Evolutionary conservation across 2,797 vertebrate genomes (phyloP).

Genomic region (Danio jaintianensis): DNA sequence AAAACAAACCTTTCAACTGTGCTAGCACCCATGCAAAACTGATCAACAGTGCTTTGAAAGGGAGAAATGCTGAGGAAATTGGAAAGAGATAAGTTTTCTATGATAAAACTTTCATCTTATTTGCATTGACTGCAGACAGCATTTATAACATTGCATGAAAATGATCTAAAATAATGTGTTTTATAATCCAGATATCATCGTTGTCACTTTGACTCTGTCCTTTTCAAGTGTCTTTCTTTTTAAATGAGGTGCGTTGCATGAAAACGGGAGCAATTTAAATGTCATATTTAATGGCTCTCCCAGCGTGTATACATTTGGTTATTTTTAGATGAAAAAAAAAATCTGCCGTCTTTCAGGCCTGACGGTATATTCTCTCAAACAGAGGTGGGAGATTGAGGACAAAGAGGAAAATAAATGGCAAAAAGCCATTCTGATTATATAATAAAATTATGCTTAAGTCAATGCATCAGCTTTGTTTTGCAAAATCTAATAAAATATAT

Average conservation of each 20-base stretch:
- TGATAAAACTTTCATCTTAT: constrained; percentile 59
- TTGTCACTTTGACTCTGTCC: constrained; percentile 36
- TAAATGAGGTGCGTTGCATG: constrained; percentile 49
- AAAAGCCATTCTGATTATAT: too few species aligned
- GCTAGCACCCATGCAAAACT: constrained; percentile 76
- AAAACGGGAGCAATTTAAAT: constrained; percentile 62
- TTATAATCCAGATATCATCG: constrained; percentile 32
- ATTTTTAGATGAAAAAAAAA: constrained; percentile 64
- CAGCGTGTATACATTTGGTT: constrained; percentile 53
- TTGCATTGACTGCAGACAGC: constrained; percentile 28
- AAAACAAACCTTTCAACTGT: constrained; percentile 77
- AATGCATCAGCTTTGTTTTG: too few species aligned
- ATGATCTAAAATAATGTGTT: constrained; percentile 18
- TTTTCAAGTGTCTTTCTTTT: constrained; percentile 35
- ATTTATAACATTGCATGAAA: constrained; percentile 30
- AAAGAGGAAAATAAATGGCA: not conserved
- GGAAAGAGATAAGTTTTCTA: constrained; percentile 65
- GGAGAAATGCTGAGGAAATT: constrained; percentile 64
- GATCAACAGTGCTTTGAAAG: constrained; percentile 49
- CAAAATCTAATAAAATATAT: too few species aligned
- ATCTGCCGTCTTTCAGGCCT: constrained; percentile 56
- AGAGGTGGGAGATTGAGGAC: not conserved
- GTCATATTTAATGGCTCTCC: constrained; percentile 59
- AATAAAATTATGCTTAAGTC: too few species aligned
- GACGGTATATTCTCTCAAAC: constrained; percentile 34